Base-by-base conservation (phyloP, 1,140 invertebrate genomes). In the Drosophila nigromelanica region DNA sequence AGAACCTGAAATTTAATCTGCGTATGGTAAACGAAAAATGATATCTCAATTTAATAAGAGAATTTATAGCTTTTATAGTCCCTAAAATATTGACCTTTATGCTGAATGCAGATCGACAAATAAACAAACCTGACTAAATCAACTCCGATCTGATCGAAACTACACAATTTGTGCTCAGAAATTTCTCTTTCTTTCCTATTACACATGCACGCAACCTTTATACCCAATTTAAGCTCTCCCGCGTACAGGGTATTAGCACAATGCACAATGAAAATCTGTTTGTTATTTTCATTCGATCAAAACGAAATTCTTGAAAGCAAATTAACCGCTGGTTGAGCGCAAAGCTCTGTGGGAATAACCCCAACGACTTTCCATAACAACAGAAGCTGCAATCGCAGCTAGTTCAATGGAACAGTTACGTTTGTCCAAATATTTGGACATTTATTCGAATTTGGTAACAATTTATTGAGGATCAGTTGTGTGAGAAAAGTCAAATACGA, bases 381-480 rank as follows among this genome's bases (percentile, higher is more conserved):
- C 81, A 86, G 81, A 86, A 85, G 82, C 81, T 66, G 55, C 40
- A 30, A 40, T 14, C 35, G 54, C 50, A 15, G 15, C 24, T 52
- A 12, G 4, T 7, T 43, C 51, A 63, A 71, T 60, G 48, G 37
- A 55, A 69, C 48, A 59, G 50, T 58, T 71, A 61, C 60, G 45
- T 78, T 73, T 86, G 76, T 78, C 61, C 81, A 87, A 87, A 87
- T 82, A 87, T 87, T 87, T 82, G 18, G 82, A 87, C 82, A 79
- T 87, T 87, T 82, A 87, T 85, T 40, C 27, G 51, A 59, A 39
- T 78, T 77, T 81, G 60, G 56, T 71, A 63, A 43, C 47, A 77
- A 85, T 85, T 85, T 80, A 85, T 79, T 55, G 70, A 27, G 54
- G 30, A 61, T 69, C 54, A 61, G 11, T 18, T 37, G 52, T 54